phyloP scores from a whole-genome alignment of 2,888 invertebrate species.

The Erebia ligea region DNA sequence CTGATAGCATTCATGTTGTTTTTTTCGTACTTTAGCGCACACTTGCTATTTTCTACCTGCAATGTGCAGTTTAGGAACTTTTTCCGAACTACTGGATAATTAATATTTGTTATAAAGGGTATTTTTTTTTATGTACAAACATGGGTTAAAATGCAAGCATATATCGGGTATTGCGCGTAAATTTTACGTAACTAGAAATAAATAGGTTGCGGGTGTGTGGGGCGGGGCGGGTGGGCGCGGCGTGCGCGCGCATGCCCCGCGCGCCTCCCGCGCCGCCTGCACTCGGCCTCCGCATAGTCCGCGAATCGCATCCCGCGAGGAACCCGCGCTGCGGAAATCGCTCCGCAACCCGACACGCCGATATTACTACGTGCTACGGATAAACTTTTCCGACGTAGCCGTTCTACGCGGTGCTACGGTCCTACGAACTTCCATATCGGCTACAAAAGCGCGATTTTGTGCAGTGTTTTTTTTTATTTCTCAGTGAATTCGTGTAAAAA shows the following conservation, averaged over 20 bases:
- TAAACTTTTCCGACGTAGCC: conserved; percentile 68
- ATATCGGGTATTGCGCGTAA: conserved; percentile 81
- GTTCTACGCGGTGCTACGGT: conserved; percentile 59
- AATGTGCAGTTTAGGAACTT: not conserved
- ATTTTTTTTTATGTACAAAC: conserved; percentile 50
- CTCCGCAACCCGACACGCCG: conserved; percentile 54
- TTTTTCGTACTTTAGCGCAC: not conserved
- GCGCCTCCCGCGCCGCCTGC: conserved; percentile 47
- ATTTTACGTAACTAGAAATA: conserved; percentile 84
- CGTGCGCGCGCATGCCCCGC: conserved; percentile 70
- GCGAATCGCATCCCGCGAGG: conserved; percentile 76
- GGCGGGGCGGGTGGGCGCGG: conserved; percentile 78
- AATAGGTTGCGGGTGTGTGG: conserved; percentile 83
- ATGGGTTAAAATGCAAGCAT: conserved; percentile 77
- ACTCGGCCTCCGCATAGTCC: conserved; percentile 68
- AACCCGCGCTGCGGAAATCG: conserved; percentile 65
- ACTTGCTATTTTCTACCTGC: not conserved
- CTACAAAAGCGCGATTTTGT: conserved; percentile 58
- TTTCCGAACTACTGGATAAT: not conserved
- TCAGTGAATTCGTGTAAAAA: conserved; percentile 65
- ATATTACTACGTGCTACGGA: conserved; percentile 63
- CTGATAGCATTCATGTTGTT: not conserved
- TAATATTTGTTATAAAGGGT: conserved; percentile 14
- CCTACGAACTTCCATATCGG: conserved; percentile 47
- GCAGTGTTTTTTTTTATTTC: conserved; percentile 55